Base-by-base conservation (phyloP, 2,888 invertebrate genomes). In the Phengaris arion region DNA sequence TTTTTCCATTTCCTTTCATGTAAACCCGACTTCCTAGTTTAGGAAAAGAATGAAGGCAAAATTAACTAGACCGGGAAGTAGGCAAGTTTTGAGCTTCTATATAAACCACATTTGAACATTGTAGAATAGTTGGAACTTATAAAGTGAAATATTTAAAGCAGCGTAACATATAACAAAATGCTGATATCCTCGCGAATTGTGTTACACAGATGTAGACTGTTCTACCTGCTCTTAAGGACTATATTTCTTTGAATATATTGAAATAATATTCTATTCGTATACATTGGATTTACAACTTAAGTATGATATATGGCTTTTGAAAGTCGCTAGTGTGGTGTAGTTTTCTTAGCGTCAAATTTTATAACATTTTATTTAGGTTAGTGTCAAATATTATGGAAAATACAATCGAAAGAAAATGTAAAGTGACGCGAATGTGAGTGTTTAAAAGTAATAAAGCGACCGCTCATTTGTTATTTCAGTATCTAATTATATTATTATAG, bases 261-360 rank as follows among this genome's bases (percentile, higher is more conserved):
- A 13, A 64, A 64, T 48, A 74, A 59, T 74, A 59, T 51, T 59
- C 57, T 52, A 74, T 64, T 74, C 13, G 64, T 46, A 64, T 13
- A 74, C 64, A 15, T 64, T 46, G 74, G 55, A 68, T 74, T 77
- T 79, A 77, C 74, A 75, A 52, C 59, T 64, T 78, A 77, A 79
- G 77, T 76, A 76, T 77, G 77, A 79, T 79, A 77, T 78, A 79
- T 69, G 77, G 76, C 74, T 76, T 74, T 46, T 73, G 74, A 77
- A 79, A 76, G 79, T 79, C 81, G 81, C 81, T 81, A 81, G 79
- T 80, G 79, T 81, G 81, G 78, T 85, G 83, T 82, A 84, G 85
- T 86, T 84, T 82, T 83, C 81, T 77, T 75, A 79, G 80, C 79
- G 79, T 79, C 80, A 79, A 79, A 79, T 78, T 79, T 78, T 79